Evolutionary conservation across 2,888 invertebrate species (phyloP), one percentile per base, ranked within the genome.

Genomic region (Pollenia griseotomentosa): DNA sequence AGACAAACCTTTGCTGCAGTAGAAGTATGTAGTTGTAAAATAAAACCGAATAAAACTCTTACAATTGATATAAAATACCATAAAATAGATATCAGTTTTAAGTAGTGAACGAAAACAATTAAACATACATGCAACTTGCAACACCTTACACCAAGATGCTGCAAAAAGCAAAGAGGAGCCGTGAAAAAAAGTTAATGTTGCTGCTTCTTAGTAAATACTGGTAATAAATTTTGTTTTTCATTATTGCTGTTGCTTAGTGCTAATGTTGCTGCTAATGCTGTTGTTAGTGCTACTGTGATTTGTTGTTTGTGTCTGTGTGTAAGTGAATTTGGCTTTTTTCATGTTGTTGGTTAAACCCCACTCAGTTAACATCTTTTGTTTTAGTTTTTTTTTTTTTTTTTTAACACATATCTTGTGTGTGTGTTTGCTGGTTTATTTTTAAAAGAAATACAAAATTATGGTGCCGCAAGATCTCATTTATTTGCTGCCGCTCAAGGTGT

Each of bases 391-490:
- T 81, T 75, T 33, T 33, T 33, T 33, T 33, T 33, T 33, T 33
- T 33, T 74, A 77, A 65, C 42, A 66, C 44, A 42, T 59, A 57
- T 66, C 40, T 78, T 61, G 1, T 65, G 70, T 87, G 89, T 80
- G 78, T 85, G 88, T 70, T 88, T 88, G 90, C 89, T 92, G 51
- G 44, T 90, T 90, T 89, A 33, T 57, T 71, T 77, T 77, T 83
- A 14, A 91, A 87, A 92, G 89, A 89, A 90, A 92, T 91, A 90
- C 92, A 90, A 91, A 93, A 82, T 71, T 74, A 87, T 87, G 81
- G 91, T 92, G 91, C 90, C 90, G 89, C 90, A 89, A 92, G 90
- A 92, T 92, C 92, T 92, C 93, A 92, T 92, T 92, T 93, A 92
- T 92, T 92, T 90, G 91, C 91, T 90, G 91, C 91, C 90, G 92